These are phyloP conservation scores for Pseudachorutes palmiensis DNA, from an alignment of 1,140 invertebrate genomes.

Conservation along the genomic window DNA sequence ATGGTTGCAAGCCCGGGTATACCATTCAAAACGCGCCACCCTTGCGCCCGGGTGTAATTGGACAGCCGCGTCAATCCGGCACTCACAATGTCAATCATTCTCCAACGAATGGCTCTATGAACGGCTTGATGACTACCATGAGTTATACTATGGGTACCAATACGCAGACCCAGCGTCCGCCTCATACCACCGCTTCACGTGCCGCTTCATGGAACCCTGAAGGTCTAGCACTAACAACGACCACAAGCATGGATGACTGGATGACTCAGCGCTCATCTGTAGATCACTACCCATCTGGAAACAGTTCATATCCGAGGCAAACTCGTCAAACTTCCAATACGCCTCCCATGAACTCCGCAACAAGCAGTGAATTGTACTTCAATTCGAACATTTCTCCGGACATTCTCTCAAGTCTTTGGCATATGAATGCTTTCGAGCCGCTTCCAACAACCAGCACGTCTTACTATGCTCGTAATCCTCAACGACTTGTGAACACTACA, in stretches of 20 bases:
- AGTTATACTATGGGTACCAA: background rate
- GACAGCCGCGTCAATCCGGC: conserved; percentile 10
- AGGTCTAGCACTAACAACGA: background rate
- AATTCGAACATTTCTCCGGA: background rate
- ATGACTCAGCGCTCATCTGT: background rate
- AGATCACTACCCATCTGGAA: background rate
- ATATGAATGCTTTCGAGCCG: background rate
- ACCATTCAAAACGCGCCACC: too few relatives aligned
- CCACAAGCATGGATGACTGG: background rate
- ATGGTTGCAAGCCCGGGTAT: too few relatives aligned
- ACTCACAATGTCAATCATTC: background rate
- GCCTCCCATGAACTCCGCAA: background rate
- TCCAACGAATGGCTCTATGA: background rate
- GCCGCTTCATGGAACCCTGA: background rate
- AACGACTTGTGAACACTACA: too few relatives aligned
- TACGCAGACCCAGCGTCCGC: background rate
- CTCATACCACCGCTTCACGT: background rate
- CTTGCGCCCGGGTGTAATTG: conserved; percentile 24
- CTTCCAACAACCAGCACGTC: background rate
- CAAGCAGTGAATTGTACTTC: background rate
- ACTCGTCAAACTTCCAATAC: background rate
- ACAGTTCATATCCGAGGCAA: background rate
- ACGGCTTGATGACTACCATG: background rate
- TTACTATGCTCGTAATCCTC: background rate
- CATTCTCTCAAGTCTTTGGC: background rate